These are phyloP conservation scores for Campoplex capitator DNA, from an alignment of 2,888 invertebrate species.

Conservation along the genomic window DNA sequence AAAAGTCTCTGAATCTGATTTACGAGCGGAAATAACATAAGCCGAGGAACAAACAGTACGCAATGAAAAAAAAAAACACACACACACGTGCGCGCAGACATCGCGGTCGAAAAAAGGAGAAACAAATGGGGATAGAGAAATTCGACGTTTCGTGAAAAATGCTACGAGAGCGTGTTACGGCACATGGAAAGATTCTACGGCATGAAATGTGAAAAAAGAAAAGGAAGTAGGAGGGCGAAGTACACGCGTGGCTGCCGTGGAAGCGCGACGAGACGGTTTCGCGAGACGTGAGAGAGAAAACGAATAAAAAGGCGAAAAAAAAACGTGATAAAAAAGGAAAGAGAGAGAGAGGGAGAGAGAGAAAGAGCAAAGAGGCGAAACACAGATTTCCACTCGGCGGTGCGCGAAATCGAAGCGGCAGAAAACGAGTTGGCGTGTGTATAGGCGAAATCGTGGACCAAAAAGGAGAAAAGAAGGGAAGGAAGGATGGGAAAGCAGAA, in stretches of 20 bases:
- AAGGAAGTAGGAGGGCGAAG: conserved; percentile 37
- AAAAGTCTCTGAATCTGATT: background rate
- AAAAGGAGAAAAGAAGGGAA: conserved; percentile 51
- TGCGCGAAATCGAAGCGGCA: conserved; percentile 69
- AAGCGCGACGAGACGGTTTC: conserved; percentile 60
- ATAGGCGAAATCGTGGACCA: conserved; percentile 38
- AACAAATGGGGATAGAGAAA: background rate
- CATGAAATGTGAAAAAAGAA: conserved; percentile 36
- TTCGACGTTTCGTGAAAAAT: conserved; percentile 35
- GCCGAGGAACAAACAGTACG: background rate
- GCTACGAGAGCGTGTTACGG: conserved; percentile 16
- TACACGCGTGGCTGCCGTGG: conserved; percentile 51
- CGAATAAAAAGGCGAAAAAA: conserved; percentile 52
- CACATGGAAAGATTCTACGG: conserved; percentile 36
- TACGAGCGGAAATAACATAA: background rate
- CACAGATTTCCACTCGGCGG: conserved; percentile 71
- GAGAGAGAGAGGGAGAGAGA: conserved; percentile 50
- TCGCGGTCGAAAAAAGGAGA: conserved; percentile 21
- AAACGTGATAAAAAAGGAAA: conserved; percentile 49
- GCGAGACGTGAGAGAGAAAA: conserved; percentile 52
- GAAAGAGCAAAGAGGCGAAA: conserved; percentile 66
- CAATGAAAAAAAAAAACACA: background rate
- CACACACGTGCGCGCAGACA: background rate
- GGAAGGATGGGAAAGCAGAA: conserved; percentile 19
- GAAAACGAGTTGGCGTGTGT: conserved; percentile 59